phyloP scores from a whole-genome alignment of 2,888 invertebrate genomes.

The Drosophila gaucha region DNA sequence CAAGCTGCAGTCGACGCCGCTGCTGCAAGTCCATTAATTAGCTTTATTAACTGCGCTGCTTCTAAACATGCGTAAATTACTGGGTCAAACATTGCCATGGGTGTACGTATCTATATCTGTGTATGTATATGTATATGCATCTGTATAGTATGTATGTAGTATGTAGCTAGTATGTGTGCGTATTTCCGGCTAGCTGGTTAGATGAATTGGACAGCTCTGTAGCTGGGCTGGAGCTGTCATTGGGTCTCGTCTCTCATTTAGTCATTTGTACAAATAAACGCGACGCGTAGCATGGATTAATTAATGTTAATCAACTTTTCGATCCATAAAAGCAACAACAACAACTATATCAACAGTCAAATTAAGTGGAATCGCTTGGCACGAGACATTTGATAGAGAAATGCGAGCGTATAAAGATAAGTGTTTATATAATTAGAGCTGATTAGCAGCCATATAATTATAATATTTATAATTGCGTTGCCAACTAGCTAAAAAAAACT shows the following conservation, averaged over 20 bases:
- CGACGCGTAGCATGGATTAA: constrained; percentile 70
- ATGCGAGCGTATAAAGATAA: constrained; percentile 39
- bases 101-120: constrained; percentile 25
- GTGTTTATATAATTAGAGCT: constrained; percentile 56
- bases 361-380: constrained; percentile 45
- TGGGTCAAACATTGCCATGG: constrained; percentile 69
- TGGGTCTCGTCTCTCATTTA: constrained; percentile 69
- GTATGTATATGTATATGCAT: constrained; percentile 10
- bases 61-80: constrained; percentile 79
- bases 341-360: constrained; percentile 26
- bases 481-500: neutral
- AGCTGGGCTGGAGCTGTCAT: constrained; percentile 51
- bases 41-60: constrained; percentile 73
- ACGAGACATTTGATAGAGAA: constrained; percentile 54
- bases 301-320: constrained; percentile 79
- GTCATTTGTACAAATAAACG: constrained; percentile 75
- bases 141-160: constrained; percentile 17
- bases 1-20: constrained; percentile 12
- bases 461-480: constrained; percentile 39
- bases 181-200: constrained; percentile 54
- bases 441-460: constrained; percentile 53
- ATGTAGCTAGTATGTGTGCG: constrained; percentile 37
- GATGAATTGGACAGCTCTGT: constrained; percentile 13
- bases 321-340: constrained; percentile 57
- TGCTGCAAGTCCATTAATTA: constrained; percentile 73